These are phyloP conservation scores for Aphaenogaster floridana DNA, from an alignment of 1,140 invertebrate species.

Conservation along the genomic window DNA sequence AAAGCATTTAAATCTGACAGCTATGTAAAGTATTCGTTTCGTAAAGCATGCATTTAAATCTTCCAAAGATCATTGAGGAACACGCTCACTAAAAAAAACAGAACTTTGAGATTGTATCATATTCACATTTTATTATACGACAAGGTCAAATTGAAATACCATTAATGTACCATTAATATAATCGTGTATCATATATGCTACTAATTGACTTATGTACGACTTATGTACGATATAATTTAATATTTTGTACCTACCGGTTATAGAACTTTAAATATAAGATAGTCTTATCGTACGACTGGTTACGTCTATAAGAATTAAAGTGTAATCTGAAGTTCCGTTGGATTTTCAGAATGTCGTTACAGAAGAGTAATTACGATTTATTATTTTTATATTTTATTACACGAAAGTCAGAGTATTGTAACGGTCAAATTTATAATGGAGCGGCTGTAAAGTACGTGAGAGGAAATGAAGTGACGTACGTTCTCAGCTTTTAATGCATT, in stretches of 20 bases:
- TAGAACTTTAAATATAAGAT: slow-evolving; percentile 57
- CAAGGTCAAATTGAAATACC: slow-evolving; percentile 53
- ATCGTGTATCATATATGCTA: slow-evolving; percentile 60
- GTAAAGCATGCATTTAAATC: slow-evolving; percentile 7
- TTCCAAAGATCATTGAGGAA: slow-evolving; percentile 34
- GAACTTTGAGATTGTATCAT: slow-evolving; percentile 49
- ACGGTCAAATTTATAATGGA: slow-evolving; percentile 19
- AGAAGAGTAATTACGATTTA: slow-evolving; percentile 57
- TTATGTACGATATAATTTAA: slow-evolving; percentile 71
- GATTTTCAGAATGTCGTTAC: slow-evolving; percentile 53
- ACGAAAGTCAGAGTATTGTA: slow-evolving; percentile 41
- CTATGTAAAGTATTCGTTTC: slow-evolving; percentile 22
- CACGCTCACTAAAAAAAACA: slow-evolving; percentile 1
- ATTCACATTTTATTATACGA: slow-evolving; percentile 57
- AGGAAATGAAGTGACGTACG: slow-evolving; percentile 24
- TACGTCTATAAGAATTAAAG: slow-evolving; percentile 59
- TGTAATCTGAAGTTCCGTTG: slow-evolving; percentile 64
- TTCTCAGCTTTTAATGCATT: slow-evolving; percentile 47
- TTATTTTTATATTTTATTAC: slow-evolving; percentile 77
- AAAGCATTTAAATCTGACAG: slow-evolving; percentile 38
- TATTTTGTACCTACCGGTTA: slow-evolving; percentile 63
- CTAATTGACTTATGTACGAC: slow-evolving; percentile 67
- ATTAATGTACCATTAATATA: slow-evolving; percentile 55
- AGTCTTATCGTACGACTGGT: slow-evolving; percentile 55
- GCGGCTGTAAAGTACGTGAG: slow-evolving; percentile 33